These are phyloP conservation scores for Lasioglossum malachurum DNA, from an alignment of 2,888 invertebrate species.

Conservation along the genomic window DNA sequence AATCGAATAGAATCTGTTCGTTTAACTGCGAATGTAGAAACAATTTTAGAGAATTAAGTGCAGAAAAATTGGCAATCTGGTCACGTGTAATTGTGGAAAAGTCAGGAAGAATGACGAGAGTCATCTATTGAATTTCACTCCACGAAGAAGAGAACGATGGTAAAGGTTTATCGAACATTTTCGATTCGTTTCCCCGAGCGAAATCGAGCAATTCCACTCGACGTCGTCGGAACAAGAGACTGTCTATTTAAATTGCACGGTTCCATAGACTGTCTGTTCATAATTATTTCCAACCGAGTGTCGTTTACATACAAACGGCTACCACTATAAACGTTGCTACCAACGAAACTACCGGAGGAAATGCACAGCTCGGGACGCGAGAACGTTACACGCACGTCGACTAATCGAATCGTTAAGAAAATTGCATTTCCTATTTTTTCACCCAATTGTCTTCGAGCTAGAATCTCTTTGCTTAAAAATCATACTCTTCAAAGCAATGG, in stretches of 20 bases:
- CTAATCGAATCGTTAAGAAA: constrained; percentile 28
- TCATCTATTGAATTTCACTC: constrained; percentile 27
- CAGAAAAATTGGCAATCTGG: background rate
- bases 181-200: background rate
- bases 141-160: background rate
- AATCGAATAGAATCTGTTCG: background rate
- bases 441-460: background rate
- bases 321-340: constrained; percentile 35
- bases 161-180: background rate
- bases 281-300: constrained; percentile 45
- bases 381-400: constrained; percentile 23
- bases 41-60: background rate
- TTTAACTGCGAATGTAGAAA: background rate
- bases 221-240: background rate
- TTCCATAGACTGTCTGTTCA: constrained; percentile 38
- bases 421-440: constrained; percentile 19
- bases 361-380: background rate
- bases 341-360: constrained; percentile 27
- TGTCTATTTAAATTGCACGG: constrained; percentile 35
- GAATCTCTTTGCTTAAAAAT: background rate
- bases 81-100: background rate
- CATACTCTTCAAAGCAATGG: background rate
- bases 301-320: constrained; percentile 56
- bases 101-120: background rate
- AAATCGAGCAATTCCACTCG: constrained; percentile 12